Base-by-base conservation (phyloP, 1,140 invertebrate genomes). In the Drosophila mojavensis region DNA sequence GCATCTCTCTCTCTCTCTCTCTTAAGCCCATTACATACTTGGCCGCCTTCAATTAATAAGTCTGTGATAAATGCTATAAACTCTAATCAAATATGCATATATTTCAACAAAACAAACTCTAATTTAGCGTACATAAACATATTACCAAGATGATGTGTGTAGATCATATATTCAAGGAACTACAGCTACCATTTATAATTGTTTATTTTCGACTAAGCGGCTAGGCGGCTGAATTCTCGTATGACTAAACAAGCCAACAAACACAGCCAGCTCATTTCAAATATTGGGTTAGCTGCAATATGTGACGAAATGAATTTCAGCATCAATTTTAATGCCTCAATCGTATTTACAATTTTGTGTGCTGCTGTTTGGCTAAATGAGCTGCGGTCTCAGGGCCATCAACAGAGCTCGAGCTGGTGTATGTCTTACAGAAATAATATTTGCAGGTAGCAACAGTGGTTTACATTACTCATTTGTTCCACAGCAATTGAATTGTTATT, bases 401-500 rank as follows among this genome's bases (percentile, higher is more conserved):
- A 17, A 20, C 36, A 39, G 36, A 10, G 11, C 2, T 39, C 2
- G 36, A 10, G 10, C 11, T 6, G 10, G 11, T 39, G 10, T 33
- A 28, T 28, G 17, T 58, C n/a, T 39, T 45, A 15, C 20, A 55
- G 43, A 2, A 33, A 6, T 53, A 30, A 39, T 39, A 55, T 39
- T 20, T 56, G 36, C 54, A 56, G 41, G 11, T 13, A 6, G 39
- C 55, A 45, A 7, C 39, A 1, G 24, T 9, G 7, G 55, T 5
- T 47, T 10, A 11, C 20, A 62, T 48, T 30, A 13, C 30, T 26
- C 17, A 36, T 43, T 36, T 54, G 39, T 45, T 50, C 26, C 55
- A 39, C 55, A 56, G 55, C 48, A 36, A 56, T 54, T 30, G 15
- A 28, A 61, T 55, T 61, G 54, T 28, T 2, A 39, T 20, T 20